Percentiles rank a stretch among this genome's conserved stretches.
phyloP scores from a whole-genome alignment of 2,888 invertebrate species.

The Baccha elongata region DNA sequence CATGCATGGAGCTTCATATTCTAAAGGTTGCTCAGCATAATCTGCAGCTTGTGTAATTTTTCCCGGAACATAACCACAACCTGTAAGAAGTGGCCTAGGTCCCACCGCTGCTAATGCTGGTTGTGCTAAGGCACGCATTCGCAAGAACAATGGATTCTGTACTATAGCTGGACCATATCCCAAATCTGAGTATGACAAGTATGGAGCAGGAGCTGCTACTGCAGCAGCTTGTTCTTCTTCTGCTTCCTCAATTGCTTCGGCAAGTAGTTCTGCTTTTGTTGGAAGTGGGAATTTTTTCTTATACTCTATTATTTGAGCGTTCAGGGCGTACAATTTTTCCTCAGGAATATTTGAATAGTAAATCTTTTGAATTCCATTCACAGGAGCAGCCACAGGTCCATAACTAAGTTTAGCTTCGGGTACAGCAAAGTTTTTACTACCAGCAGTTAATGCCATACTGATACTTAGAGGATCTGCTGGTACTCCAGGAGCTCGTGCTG shows the following conservation, averaged over 20 bases:
- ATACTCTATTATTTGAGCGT: conserved; percentile 83
- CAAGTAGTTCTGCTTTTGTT: conserved; percentile 55
- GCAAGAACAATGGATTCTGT: conserved; percentile 78
- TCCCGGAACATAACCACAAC: conserved; percentile 79
- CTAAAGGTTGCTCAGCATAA: conserved; percentile 38
- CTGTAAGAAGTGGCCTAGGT: conserved; percentile 10
- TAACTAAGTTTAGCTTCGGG: conserved; percentile 84
- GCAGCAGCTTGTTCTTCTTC: conserved; percentile 76
- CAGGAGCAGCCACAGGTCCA: conserved; percentile 83
- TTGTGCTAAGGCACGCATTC: conserved; percentile 12
- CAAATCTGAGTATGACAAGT: conserved; percentile 82
- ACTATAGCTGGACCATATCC: conserved; percentile 82
- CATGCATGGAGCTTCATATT: conserved; percentile 61
- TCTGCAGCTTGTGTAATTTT: conserved; percentile 76
- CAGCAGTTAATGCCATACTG: conserved; percentile 82
- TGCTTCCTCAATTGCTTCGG: conserved; percentile 71
- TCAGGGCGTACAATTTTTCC: conserved; percentile 83
- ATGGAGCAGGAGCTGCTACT: conserved; percentile 73
- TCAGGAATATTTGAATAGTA: conserved; percentile 82
- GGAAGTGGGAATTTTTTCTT: conserved; percentile 75
- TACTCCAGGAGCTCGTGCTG: conserved; percentile 35
- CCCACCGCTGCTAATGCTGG: conserved; percentile 6
- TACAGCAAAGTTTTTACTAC: conserved; percentile 80
- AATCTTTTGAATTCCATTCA: conserved; percentile 79
- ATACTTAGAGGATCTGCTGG: conserved; percentile 84